Base-by-base conservation (phyloP, 1,140 invertebrate genomes). In the Trachymyrmex septentrionalis region DNA sequence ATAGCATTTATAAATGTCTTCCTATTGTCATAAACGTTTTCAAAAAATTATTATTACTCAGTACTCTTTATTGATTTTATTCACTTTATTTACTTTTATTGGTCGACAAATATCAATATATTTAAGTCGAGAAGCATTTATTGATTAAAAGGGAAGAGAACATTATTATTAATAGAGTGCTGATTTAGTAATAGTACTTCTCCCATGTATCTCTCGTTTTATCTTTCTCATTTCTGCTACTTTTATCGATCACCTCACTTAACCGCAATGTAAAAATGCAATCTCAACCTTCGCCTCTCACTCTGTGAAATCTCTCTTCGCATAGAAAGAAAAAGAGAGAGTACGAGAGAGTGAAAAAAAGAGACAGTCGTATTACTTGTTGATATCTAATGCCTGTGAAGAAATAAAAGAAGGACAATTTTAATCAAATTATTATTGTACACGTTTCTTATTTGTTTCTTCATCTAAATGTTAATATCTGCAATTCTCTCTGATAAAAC, bases 221-320 rank as follows among this genome's bases (percentile, higher is more conserved):
- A 77, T 69, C 24, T 75, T 67, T 55, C 50, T 64, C 19, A 14
- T 21, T n/a, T 55, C 72, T 86, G 53, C 48, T 30, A 38, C 30
- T 87, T 59, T 59, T 90, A 90, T 87, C 61, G 86, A 90, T 90
- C 76, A 81, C 55, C 14, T 78, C 19, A 61, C 73, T 89, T 87
- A 81, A 80, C 24, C 38, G 63, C 55, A 38, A 80, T 85, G 80
- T 71, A 87, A 87, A 55, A 72, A 59, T 27, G 55, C 63, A 69
- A 87, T 75, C 89, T 90, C 75, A 63, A 88, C 80, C 88, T 87
- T 90, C 50, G 12, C 38, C 57, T 61, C 44, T 84, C n/a, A 30
- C 30, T 64, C 44, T n/a, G 14, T 38, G 34, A 21, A 72, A 48
- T 48, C n/a, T 80, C 16, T 80, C 2, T 27, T 10, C 63, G 50